Evolutionary conservation across 2,888 invertebrate genomes (phyloP), one percentile per base, ranked within the genome.

Genomic region (Sycophila texana): DNA sequence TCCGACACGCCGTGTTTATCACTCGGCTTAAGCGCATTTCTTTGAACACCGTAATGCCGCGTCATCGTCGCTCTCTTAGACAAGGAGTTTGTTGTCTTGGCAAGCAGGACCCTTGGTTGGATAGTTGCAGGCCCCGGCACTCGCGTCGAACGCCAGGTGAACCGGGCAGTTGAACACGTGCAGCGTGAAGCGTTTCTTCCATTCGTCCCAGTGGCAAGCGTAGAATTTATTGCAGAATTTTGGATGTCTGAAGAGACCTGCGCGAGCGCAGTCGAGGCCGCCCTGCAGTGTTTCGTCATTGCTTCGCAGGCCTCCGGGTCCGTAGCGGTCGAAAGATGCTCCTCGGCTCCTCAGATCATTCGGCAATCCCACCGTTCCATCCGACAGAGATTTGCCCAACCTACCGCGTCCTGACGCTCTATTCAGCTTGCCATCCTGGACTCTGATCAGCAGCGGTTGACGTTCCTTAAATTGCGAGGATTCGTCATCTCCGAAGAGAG

Each of bases 221-320:
- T 96, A 96, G 92, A 96, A 96, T 87, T 96, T 95, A 88, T 95
- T 95, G 87, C 96, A 96, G 85, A 94, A 93, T 83, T 94, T 94
- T 0, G 96, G 96, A 88, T 96, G 96, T 74, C 92, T 84, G 85
- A 93, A 93, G 1, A 93, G 89, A 81, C 93, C 93, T 1, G 92
- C 90, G 70, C 92, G 87, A 26, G 91, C 92, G 79, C 93, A 93
- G 30, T 91, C 90, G 7, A 89, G 89, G 10, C 86, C 89, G 2
- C 91, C 91, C 92, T 92, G 92, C 92, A 94, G 82, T 92, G 90
- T 82, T 30, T 87, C 85, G 22, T 88, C 86, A 16, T 47, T 71
- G 30, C 22, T 53, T 58, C 67, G 70, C 13, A 70, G n/a, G 4
- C 47, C 18, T 0, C 51, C 65, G 14, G 73, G n/a, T 18, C 94